Percentiles rank a stretch among this genome's conserved stretches.
phyloP scores from a whole-genome alignment of 2,888 invertebrate genomes.

The Papilio elwesi region DNA sequence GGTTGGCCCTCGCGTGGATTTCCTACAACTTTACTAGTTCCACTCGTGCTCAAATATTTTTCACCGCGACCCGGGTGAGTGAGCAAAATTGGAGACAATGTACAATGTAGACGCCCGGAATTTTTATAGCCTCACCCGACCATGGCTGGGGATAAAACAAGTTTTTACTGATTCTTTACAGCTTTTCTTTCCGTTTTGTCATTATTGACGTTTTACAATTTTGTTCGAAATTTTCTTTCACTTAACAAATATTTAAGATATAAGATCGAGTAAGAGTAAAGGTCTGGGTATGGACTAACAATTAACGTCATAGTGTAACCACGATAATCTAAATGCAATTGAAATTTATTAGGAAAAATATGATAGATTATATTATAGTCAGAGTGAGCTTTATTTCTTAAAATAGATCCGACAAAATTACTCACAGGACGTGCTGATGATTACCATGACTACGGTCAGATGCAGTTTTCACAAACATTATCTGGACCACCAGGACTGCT shows the following conservation, averaged over 20 bases:
- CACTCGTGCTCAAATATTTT: slow-evolving; percentile 64
- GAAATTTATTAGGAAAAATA: neutral
- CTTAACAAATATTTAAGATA: neutral
- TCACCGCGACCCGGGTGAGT: slow-evolving; percentile 57
- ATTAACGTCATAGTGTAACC: neutral
- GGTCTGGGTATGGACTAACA: neutral
- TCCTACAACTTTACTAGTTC: slow-evolving; percentile 69
- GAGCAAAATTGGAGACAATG: slow-evolving; percentile 68
- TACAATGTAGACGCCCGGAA: slow-evolving; percentile 58
- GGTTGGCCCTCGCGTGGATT: slow-evolving; percentile 57
- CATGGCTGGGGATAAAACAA: slow-evolving; percentile 62
- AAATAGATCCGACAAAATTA: no score
- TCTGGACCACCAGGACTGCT: no score
- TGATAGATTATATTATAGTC: neutral
- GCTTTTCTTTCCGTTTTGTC: slow-evolving; percentile 40
- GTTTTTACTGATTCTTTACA: slow-evolving; percentile 58
- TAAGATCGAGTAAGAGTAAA: neutral
- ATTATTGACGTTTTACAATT: slow-evolving; percentile 26
- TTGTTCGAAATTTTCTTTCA: slow-evolving; percentile 4
- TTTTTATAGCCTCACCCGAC: slow-evolving; percentile 64
- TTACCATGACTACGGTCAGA: no score
- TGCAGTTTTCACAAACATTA: no score
- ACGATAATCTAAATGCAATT: neutral
- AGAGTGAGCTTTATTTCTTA: neutral
- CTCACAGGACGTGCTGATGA: no score